These are phyloP conservation scores for Tenrec ecaudatus DNA, from an alignment of 2,113 vertebrate genomes.

Conservation along the genomic window DNA sequence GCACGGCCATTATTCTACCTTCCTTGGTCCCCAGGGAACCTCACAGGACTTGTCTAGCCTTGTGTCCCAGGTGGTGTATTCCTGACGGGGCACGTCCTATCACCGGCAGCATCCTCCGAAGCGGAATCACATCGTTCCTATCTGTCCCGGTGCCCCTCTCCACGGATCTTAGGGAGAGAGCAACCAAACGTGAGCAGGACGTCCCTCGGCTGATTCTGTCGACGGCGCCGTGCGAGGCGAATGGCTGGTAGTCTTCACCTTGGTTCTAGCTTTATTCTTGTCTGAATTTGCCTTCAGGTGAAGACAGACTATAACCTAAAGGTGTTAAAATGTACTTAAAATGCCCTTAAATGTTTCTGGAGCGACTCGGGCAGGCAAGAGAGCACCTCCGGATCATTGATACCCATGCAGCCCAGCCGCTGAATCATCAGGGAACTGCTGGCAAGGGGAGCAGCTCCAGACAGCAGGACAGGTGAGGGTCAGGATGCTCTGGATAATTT, in stretches of 20 bases:
- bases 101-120: neutral
- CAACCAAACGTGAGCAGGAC: neutral
- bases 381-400: slow-evolving; percentile 62
- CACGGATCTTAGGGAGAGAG: slow-evolving; percentile 23
- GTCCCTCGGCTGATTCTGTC: neutral
- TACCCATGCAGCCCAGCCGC: slow-evolving; percentile 37
- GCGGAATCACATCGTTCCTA: neutral
- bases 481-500: slow-evolving; percentile 48
- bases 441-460: neutral
- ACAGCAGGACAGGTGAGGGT: neutral
- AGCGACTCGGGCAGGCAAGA: slow-evolving; percentile 49
- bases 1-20: neutral
- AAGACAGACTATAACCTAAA: slow-evolving; percentile 64
- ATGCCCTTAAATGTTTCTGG: too few relatives aligned
- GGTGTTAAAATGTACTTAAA: neutral
- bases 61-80: neutral
- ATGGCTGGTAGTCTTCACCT: slow-evolving; percentile 26
- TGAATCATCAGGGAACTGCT: slow-evolving; percentile 49
- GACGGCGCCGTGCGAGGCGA: neutral
- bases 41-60: neutral
- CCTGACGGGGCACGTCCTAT: neutral
- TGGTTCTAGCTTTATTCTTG: slow-evolving; percentile 56
- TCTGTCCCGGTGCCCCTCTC: neutral
- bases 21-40: neutral
- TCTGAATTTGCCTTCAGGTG: slow-evolving; percentile 22